Base-by-base conservation (phyloP, 2,888 invertebrate species). In the Hipparchia semele region DNA sequence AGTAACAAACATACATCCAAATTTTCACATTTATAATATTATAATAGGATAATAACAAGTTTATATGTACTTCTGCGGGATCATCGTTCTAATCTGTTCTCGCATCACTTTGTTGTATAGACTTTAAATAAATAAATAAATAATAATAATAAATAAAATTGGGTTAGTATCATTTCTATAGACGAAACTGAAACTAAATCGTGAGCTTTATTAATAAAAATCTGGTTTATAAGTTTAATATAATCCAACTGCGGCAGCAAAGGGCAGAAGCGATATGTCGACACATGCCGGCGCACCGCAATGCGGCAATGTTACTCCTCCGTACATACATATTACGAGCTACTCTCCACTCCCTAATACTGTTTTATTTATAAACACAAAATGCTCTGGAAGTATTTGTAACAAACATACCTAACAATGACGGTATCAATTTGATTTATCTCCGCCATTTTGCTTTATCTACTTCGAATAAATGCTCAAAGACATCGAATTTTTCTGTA, bases 191-290 rank as follows among this genome's bases (percentile, higher is more conserved):
- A 33, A 53, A 10, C 23, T 53, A 65, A 65, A 65, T 53, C 9
- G 51, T 60, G 33, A 53, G 45, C 51, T 53, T 69, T 61, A 69
- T 69, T 61, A 60, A 23, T 59, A 68, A 61, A 73, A 71, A 62
- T 69, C 33, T 68, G 62, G 66, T 72, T 59, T 60, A 65, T 68
- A 73, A 70, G 33, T 70, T 56, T 67, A 68, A 66, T 68, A 70
- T 69, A 71, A 75, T 84, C 84, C 80, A 81, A 84, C 83, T 81
- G 77, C 77, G 80, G 79, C 84, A 83, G 87, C 85, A 90, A 92
- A 91, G 90, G 90, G 90, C 90, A 90, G 85, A 84, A 89, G 87
- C 88, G 88, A 90, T 91, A 87, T 91, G 90, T 90, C 89, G 90
- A 89, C 91, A 90, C 86, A 87, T 86, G 90, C 86, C 87, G 87